A percentile compares a stretch with the other conserved stretches of the same genome.
Conservation (phyloP, 2,888 invertebrate species). For the Sminthurides aquaticus region DNA sequence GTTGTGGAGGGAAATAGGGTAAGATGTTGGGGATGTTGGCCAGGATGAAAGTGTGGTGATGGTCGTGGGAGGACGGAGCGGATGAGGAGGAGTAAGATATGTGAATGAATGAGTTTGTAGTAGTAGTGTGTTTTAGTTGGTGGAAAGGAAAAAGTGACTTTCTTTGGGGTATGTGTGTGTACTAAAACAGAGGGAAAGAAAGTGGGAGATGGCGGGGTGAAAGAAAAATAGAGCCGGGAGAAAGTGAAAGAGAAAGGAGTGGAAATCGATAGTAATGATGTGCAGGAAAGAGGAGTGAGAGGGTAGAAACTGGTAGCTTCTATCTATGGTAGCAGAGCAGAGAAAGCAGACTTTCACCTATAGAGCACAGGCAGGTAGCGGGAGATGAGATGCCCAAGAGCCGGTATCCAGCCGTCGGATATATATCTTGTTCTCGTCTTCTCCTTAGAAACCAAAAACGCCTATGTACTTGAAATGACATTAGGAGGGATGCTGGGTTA, state of each 20-base stretch:
- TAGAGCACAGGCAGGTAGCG: no score
- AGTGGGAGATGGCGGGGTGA: no score
- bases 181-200: neutral
- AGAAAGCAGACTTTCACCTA: no score
- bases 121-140: neutral
- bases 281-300: no score
- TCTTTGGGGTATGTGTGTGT: neutral
- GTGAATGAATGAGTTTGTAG: neutral
- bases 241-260: neutral
- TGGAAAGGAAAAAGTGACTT: neutral
- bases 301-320: neutral
- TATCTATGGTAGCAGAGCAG: neutral
- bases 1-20: neutral
- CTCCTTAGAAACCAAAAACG: no score
- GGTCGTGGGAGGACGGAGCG: neutral
- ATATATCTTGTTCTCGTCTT: no score
- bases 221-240: no score
- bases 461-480: no score
- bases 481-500: no score
- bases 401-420: no score
- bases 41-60: neutral
- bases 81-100: neutral
- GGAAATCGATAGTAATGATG: constrained; percentile 19
- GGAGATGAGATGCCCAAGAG: no score
- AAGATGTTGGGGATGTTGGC: neutral